Evolutionary conservation across 2,888 invertebrate genomes (phyloP).

Genomic region (Cantharis nigra): DNA sequence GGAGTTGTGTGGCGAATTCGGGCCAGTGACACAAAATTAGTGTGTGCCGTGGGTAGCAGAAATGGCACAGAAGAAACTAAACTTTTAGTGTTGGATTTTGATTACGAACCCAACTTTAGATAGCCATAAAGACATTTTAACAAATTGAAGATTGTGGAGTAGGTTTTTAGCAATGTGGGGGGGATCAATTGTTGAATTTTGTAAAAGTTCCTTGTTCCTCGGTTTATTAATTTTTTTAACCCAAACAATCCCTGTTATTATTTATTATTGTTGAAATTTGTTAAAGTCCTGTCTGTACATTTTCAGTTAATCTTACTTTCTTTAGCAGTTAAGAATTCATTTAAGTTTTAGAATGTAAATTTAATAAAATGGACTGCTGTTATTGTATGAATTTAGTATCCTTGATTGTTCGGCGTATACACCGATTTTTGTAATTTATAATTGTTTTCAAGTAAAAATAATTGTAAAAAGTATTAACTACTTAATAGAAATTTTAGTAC

Average conservation of each 20-base stretch:
- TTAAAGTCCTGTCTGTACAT: neutral
- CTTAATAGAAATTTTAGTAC: neutral
- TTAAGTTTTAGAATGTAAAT: neutral
- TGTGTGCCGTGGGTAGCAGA: constrained; percentile 97
- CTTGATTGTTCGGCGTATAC: neutral
- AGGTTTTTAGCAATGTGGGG: neutral
- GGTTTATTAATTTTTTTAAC: neutral
- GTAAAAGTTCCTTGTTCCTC: neutral
- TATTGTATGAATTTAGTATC: neutral
- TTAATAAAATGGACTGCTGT: neutral
- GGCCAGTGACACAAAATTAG: constrained; percentile 93
- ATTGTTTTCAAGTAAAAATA: neutral
- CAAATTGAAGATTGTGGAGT: neutral
- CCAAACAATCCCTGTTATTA: neutral
- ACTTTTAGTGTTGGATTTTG: constrained; percentile 95
- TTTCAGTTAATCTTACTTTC: neutral
- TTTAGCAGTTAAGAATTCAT: neutral
- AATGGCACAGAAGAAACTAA: constrained; percentile 99
- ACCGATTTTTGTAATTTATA: neutral
- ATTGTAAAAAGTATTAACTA: neutral
- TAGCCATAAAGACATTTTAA: constrained; percentile 13
- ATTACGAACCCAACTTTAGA: constrained; percentile 65
- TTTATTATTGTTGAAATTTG: neutral
- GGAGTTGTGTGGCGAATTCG: constrained; percentile 98
- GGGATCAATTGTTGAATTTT: neutral